A percentile compares a stretch with the other conserved stretches of the same genome.
phyloP scores from a whole-genome alignment of 2,888 invertebrate genomes.

The Lochmaea crataegi region DNA sequence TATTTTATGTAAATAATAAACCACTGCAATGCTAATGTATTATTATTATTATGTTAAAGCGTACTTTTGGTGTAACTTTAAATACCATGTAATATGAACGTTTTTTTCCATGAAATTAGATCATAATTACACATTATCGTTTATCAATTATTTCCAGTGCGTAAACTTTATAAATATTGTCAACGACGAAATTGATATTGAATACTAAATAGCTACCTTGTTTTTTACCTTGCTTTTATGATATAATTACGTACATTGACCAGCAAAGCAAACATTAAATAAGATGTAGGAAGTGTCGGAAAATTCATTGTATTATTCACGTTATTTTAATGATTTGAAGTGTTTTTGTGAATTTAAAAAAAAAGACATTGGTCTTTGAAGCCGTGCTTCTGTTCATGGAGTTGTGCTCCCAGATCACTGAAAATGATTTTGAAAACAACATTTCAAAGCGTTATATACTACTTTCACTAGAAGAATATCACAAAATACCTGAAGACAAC shows the following conservation, averaged over 20 bases:
- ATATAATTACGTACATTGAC: slow-evolving; percentile 4
- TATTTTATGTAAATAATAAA: too few species aligned
- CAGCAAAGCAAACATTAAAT: background rate
- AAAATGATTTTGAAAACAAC: too few species aligned
- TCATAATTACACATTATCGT: background rate
- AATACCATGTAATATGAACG: background rate
- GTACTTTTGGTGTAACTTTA: background rate
- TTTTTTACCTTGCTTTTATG: background rate
- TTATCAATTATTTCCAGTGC: background rate
- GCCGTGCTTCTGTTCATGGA: too few species aligned
- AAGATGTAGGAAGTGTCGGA: background rate
- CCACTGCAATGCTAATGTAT: too few species aligned
- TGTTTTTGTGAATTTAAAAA: too few species aligned
- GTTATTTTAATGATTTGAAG: too few species aligned
- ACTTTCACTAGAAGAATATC: too few species aligned
- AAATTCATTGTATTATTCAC: background rate
- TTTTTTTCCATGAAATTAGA: slow-evolving; percentile 2
- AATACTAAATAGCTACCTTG: slow-evolving; percentile 1
- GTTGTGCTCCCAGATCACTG: too few species aligned
- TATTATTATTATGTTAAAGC: background rate
- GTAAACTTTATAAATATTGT: background rate
- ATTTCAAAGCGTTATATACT: too few species aligned
- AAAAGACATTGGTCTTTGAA: too few species aligned
- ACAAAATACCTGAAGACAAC: too few species aligned
- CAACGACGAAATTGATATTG: background rate